Conservation (phyloP, 2,888 invertebrate species). For the Busseola fusca region DNA sequence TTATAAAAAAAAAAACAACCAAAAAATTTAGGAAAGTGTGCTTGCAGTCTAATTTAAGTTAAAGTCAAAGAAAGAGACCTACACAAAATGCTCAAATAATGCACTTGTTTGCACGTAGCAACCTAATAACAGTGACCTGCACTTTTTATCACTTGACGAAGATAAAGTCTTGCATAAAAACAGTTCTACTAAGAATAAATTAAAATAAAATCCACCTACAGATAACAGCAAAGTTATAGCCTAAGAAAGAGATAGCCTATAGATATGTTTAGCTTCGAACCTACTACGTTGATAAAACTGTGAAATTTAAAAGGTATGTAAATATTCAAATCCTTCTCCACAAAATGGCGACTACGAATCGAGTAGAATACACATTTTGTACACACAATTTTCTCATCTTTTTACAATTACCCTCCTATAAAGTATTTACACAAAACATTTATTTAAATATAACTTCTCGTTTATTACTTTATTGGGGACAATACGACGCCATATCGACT, state of each 20-base stretch:
- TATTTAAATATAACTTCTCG: constrained; percentile 64
- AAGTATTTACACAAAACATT: constrained; percentile 65
- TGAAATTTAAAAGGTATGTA: constrained; percentile 51
- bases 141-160: constrained; percentile 30
- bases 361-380: constrained; percentile 60
- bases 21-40: not conserved
- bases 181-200: constrained; percentile 32
- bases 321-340: constrained; percentile 20
- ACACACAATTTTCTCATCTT: constrained; percentile 51
- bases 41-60: not conserved
- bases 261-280: constrained; percentile 41
- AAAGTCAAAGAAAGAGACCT: constrained; percentile 9
- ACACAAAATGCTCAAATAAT: constrained; percentile 18
- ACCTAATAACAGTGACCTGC: constrained; percentile 47
- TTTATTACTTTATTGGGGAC: constrained; percentile 56
- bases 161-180: constrained; percentile 41
- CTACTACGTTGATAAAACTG: constrained; percentile 50
- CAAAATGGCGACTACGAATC: constrained; percentile 40
- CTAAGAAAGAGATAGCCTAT: constrained; percentile 27
- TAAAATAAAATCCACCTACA: constrained; percentile 33
- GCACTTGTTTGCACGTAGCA: constrained; percentile 21
- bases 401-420: constrained; percentile 42
- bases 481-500: constrained; percentile 55
- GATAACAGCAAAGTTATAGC: constrained; percentile 16
- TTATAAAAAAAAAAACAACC: not conserved